These are phyloP conservation scores for Perdita meconis DNA, from an alignment of 2,888 invertebrate genomes.

Conservation along the genomic window DNA sequence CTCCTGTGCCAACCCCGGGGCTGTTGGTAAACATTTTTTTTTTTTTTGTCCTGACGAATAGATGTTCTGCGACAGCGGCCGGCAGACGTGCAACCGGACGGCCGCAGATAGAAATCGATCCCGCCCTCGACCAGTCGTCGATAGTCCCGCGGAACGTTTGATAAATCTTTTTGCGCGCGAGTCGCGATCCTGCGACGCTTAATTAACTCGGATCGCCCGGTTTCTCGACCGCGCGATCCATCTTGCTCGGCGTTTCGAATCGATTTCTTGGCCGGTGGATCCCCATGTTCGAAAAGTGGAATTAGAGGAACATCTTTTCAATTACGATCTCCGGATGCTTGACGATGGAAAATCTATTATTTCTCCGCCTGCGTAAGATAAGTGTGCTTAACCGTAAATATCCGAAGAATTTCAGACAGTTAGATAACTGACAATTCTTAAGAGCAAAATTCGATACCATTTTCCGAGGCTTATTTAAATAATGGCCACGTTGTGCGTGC, in stretches of 20 bases:
- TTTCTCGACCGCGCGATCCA: slow-evolving; percentile 3
- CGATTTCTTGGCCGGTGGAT: slow-evolving; percentile 17
- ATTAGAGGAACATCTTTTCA: no score
- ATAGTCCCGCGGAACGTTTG: slow-evolving; percentile 39
- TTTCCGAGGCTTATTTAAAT: no score
- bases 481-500: no score
- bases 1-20: slow-evolving; percentile 65
- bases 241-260: slow-evolving; percentile 25
- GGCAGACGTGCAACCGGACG: slow-evolving; percentile 42
- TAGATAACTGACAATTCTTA: no score
- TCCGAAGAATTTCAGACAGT: no score
- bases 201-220: slow-evolving; percentile 50
- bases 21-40: slow-evolving; percentile 71
- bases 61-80: slow-evolving; percentile 65
- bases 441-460: no score
- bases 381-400: no score
- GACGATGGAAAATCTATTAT: no score
- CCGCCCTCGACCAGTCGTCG: slow-evolving; percentile 27
- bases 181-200: slow-evolving; percentile 41
- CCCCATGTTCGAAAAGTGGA: not conserved
- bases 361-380: no score
- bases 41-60: slow-evolving; percentile 69
- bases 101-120: slow-evolving; percentile 54
- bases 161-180: slow-evolving; percentile 44
- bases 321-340: no score